Evolutionary conservation across 2,888 invertebrate species (phyloP), one percentile per base, ranked within the genome.

Genomic region (Drosophila atripex): DNA sequence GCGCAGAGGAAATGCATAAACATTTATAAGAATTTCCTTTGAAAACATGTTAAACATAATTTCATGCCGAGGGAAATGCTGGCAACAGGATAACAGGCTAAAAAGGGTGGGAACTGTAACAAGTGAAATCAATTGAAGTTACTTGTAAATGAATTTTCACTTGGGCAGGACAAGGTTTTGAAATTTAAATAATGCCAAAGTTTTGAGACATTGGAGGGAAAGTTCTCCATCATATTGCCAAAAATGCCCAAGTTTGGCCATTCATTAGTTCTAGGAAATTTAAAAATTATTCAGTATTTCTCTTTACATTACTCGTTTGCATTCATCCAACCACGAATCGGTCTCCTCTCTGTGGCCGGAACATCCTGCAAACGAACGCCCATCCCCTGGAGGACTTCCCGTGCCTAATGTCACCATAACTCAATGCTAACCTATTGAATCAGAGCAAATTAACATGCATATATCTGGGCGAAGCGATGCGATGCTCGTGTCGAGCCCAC

Each of bases 361-460:
- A 72, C 21, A 52, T 47, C 51, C 46, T 70, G 54, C 41, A 51
- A 59, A 45, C 50, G 59, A 59, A 65, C 47, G 55, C 49, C 35
- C 49, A 66, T 55, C 47, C 63, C 63, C 63, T 12, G 5, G 59
- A 51, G 64, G 76, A 75, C 49, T 53, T 60, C 61, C 72, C 75
- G 53, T 71, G 75, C 75, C 78, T 79, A 84, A 79, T 79, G 78
- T 68, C 60, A 46, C 74, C 82, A 84, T 83, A 84, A 84, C 75
- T 83, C 83, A 83, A 83, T 78, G 78, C 65, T 54, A 80, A 83
- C 77, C 83, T 79, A 83, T 86, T 86, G 80, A 86, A 86, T 83
- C 79, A 86, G 73, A 83, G 78, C 84, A 84, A 86, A 84, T 84
- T 84, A 86, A 86, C 84, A 84, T 86, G 80, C 80, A 80, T 75